Evolutionary conservation across 1,140 invertebrate species (phyloP), one percentile per base, ranked within the genome.

Genomic region (Sycophila sp.): DNA sequence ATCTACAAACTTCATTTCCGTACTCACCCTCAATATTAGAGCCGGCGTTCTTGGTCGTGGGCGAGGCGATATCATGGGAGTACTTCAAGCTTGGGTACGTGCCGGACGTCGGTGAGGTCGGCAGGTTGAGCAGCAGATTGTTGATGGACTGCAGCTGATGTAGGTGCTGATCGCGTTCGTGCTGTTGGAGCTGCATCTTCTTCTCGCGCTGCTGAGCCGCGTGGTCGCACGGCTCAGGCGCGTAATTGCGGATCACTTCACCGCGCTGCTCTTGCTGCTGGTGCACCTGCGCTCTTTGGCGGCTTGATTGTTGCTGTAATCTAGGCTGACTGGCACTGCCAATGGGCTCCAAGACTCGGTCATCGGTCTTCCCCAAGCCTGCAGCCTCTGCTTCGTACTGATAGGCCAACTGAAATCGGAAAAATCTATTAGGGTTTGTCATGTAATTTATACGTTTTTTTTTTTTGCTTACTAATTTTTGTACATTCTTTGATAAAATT

Each of bases 91-190:
- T 45, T 24, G n/a, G 15, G 42, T 40, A 65, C 0, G 62, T 64
- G 24, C 32, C 42, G 3, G 36, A 4, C 53, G 74, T 6, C 71
- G 49, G 17, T 17, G 76, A 36, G 0, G 38, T 69, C 22, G 79
- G 76, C 11, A 83, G 32, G 34, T 83, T 80, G 11, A 83, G 51
- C 45, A 82, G 67, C 22, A 84, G 51, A 67, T 76, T 83, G 65
- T 75, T 78, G 28, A 82, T 78, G 17, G 80, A 78, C 55, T 80
- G 80, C 30, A 82, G 58, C 60, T 81, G 78, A 51, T 80, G 77
- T 32, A 80, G 49, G 28, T 80, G 73, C 26, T 77, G 73, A 1
- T 77, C 76, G n/a, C 74, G 62, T 28, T 78, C 75, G 51, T 73
- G 73, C 10, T 73, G 73, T 32, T 73, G 64, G 0, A 76, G 45